Evolutionary conservation across 2,888 invertebrate species (phyloP).

Genomic region (Cheilosia variabilis): DNA sequence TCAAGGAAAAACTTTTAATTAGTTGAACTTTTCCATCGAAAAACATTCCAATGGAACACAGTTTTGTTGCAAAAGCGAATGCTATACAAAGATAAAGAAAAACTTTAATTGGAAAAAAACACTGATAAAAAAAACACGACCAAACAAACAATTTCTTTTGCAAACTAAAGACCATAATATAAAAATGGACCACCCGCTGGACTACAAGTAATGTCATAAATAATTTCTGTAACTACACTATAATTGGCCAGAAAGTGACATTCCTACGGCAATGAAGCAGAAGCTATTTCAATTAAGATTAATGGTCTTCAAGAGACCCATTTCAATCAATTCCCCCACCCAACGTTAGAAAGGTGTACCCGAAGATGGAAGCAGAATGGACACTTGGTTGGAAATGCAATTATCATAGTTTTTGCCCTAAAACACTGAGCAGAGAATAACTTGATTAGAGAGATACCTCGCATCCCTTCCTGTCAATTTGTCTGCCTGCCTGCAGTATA

Average conservation of each 20-base stretch:
- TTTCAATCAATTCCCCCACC: constrained; percentile 76
- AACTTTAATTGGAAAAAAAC: background rate
- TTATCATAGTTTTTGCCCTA: constrained; percentile 67
- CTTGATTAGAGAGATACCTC: constrained; percentile 70
- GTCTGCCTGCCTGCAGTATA: constrained; percentile 25
- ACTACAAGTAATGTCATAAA: constrained; percentile 5
- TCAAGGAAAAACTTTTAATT: too few relatives aligned
- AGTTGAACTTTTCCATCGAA: too few relatives aligned
- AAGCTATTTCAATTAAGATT: constrained; percentile 77
- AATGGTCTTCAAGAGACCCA: constrained; percentile 76
- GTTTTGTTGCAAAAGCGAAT: too few relatives aligned
- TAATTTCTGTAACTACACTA: constrained; percentile 50
- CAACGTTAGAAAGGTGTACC: background rate
- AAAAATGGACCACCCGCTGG: background rate
- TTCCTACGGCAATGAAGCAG: constrained; percentile 66
- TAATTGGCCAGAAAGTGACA: constrained; percentile 66
- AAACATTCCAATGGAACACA: too few relatives aligned
- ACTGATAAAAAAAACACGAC: background rate
- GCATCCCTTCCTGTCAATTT: constrained; percentile 68
- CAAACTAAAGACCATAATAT: background rate
- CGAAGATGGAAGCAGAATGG: constrained; percentile 41
- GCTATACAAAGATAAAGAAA: background rate
- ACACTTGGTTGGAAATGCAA: constrained; percentile 72
- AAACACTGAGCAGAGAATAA: constrained; percentile 53
- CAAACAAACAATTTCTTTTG: background rate